phyloP scores from a whole-genome alignment of 2,113 vertebrate genomes.

The Channa argus region DNA sequence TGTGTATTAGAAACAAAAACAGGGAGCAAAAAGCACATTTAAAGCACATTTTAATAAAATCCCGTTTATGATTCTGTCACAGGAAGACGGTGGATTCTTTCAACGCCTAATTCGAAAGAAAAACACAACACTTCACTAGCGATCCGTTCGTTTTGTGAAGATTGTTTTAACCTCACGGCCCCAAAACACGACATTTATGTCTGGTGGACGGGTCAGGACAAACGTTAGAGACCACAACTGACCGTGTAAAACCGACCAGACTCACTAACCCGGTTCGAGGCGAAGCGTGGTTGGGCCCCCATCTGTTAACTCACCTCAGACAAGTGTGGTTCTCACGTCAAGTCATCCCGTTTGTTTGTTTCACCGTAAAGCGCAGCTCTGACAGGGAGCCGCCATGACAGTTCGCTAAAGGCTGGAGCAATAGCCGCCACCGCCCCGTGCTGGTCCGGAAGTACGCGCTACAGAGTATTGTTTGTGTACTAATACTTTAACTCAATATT shows the following conservation, averaged over 20 bases:
- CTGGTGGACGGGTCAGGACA: background rate
- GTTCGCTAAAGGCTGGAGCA: background rate
- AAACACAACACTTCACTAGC: too few species aligned
- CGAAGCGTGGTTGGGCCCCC: background rate
- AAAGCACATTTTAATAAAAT: too few species aligned
- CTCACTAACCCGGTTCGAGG: background rate
- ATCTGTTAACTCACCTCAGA: background rate
- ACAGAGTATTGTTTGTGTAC: too few species aligned
- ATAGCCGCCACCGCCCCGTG: background rate
- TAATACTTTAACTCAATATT: too few species aligned
- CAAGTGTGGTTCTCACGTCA: background rate
- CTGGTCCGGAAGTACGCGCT: background rate
- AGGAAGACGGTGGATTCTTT: too few species aligned
- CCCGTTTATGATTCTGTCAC: too few species aligned
- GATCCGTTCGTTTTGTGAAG: too few species aligned
- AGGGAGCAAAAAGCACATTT: too few species aligned
- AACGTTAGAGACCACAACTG: too few species aligned
- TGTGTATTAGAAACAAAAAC: too few species aligned
- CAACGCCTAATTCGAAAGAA: background rate
- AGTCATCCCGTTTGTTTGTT: background rate
- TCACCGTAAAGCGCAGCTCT: background rate
- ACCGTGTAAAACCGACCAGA: too few species aligned
- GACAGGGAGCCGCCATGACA: constrained; percentile 61
- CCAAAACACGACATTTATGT: background rate
- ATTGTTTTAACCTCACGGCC: background rate